Evolutionary conservation across 2,888 invertebrate species (phyloP), one percentile per base, ranked within the genome.

Genomic region (Drosophila infuscata): DNA sequence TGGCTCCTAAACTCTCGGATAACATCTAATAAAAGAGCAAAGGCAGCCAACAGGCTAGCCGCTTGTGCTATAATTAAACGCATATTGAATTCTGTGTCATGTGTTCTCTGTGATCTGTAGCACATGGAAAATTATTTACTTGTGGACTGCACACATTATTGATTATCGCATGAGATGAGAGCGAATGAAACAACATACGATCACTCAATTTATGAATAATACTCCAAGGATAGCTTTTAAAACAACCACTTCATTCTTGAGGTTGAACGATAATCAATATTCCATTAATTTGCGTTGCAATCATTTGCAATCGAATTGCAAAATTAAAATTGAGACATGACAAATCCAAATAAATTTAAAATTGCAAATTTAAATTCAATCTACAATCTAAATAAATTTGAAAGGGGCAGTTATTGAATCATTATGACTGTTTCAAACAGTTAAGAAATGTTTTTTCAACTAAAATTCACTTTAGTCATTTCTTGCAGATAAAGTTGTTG

Each of bases 21-120:
- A 85, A 79, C 81, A 82, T 82, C 78, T 74, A 87, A 86, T 74
- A 83, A 75, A 46, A 89, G 79, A 76, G 74, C 68, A 73, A 70
- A 74, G 68, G 66, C 59, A 65, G 35, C 43, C 43, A 33, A 52
- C 56, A 49, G 32, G 35, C 29, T 29, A 60, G 9, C 56, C 30
- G 59, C 33, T 65, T 66, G 72, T 67, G 76, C 84, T 86, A 89
- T 89, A 83, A 84, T 84, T 83, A 83, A 81, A 81, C 63, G 56
- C 59, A 74, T 74, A 83, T 88, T 70, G 74, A 76, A 70, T 71
- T 80, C 52, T 58, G 17, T 49, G 62, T 65, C 70, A 73, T 77
- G 68, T 81, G 79, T 77, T 70, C 78, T 59, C 78, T 59, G 11
- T 81, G 83, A 83, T 86, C 89, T 76, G 51, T 70, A 61, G 65